These are phyloP conservation scores for Rhinichthys osculus DNA, from an alignment of 2,797 vertebrate species.

Conservation along the genomic window DNA sequence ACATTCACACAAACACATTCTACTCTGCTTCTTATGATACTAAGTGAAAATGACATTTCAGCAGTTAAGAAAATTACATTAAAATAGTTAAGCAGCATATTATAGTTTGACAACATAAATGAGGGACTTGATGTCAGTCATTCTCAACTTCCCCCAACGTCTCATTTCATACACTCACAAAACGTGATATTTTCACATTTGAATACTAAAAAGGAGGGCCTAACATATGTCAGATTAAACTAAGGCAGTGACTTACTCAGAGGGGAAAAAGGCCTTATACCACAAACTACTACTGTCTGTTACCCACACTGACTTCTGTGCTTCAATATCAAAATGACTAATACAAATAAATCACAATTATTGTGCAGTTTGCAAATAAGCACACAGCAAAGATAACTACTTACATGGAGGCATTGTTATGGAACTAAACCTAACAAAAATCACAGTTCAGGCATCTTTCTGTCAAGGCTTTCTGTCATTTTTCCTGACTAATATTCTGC, in stretches of 20 bases:
- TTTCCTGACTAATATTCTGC: neutral
- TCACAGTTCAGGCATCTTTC: conserved; percentile 15
- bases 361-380: conserved; percentile 30
- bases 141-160: neutral
- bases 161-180: neutral
- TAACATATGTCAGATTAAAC: neutral
- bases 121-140: conserved; percentile 21
- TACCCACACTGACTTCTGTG: conserved; percentile 16
- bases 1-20: conserved; percentile 34
- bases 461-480: neutral
- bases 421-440: conserved; percentile 25
- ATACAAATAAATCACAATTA: neutral
- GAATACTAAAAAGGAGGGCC: neutral
- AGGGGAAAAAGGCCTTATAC: neutral
- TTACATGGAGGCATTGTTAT: conserved; percentile 2
- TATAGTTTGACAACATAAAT: conserved; percentile 39
- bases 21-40: neutral
- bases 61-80: conserved; percentile 15
- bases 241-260: conserved; percentile 9
- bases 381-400: neutral
- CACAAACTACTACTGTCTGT: neutral
- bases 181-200: neutral
- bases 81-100: conserved; percentile 45
- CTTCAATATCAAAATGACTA: conserved; percentile 11
- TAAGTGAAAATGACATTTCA: conserved; percentile 3